Evolutionary conservation across 2,888 invertebrate genomes (phyloP), one percentile per base, ranked within the genome.

Genomic region (Carpatolechia fugitivella): DNA sequence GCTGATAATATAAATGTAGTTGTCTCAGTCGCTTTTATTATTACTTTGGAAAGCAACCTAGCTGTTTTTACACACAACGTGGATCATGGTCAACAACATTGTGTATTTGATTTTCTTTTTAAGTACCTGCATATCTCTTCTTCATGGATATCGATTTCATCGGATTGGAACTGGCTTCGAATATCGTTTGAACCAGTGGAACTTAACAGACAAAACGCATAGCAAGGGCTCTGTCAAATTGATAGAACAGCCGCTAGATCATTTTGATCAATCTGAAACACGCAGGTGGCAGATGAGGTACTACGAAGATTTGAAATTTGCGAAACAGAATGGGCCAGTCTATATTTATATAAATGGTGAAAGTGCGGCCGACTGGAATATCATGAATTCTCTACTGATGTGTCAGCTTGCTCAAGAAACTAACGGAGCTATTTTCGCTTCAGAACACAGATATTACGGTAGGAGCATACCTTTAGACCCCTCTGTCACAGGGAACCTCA

Each of bases 231-330:
- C 10, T 3, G 33, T 33, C 33, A 33, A 24, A n/a, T 50, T 44
- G 55, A 44, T 55, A n/a, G 20, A 36, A 13, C 51, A 51, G n/a
- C 50, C 35, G 3, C 11, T 55, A 4, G 46, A 55, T 14, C 50
- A 55, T 13, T 51, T 51, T 30, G 31, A 55, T 16, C 0, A 11
- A 7, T 11, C 54, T 36, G 58, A 56, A 0, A 47, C 10, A 4
- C 48, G 60, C 31, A 48, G 11, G 6, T 61, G 52, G 58, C 48
- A 29, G 16, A 60, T 54, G 62, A 61, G 53, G 40, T 67, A 40
- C 24, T 46, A 49, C 11, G 51, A 56, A 38, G 35, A 49, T 7
- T 20, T 46, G 0, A 20, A 48, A 1, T 18, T 16, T 8, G 54
- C 31, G 24, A 30, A 31, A 10, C 51, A 29, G 7, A 51, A 46